These are phyloP conservation scores for Sebastes trivittatus DNA, from an alignment of 2,797 vertebrate genomes.

Conservation along the genomic window DNA sequence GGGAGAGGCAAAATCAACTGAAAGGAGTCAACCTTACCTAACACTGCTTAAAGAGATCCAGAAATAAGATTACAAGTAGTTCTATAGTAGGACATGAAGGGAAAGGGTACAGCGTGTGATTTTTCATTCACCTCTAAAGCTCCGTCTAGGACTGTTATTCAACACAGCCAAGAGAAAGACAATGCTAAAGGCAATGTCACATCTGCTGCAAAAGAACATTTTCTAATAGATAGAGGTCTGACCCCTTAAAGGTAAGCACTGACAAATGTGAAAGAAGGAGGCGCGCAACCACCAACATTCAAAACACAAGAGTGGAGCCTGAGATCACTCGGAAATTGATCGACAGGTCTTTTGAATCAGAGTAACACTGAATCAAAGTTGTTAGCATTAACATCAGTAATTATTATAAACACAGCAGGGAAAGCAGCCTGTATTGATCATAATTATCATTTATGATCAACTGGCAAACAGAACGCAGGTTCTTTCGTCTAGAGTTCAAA, in stretches of 20 bases:
- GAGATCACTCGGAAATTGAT: not conserved
- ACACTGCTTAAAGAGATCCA: conserved; percentile 45
- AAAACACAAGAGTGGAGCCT: not conserved
- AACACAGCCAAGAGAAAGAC: conserved; percentile 35
- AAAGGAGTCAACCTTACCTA: conserved; percentile 49
- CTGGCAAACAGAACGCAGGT: not conserved
- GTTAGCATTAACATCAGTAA: not conserved
- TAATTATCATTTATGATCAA: not conserved
- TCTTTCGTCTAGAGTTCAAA: not conserved
- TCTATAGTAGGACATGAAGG: conserved; percentile 38
- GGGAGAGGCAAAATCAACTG: conserved; percentile 43
- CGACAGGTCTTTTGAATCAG: not conserved
- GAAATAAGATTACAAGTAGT: conserved; percentile 62
- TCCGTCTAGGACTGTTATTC: conserved; percentile 26
- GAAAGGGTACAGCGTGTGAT: not conserved
- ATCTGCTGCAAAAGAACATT: conserved; percentile 8
- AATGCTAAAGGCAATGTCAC: conserved; percentile 38
- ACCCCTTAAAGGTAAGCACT: not conserved
- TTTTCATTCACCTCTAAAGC: conserved; percentile 47
- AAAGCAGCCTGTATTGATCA: not conserved
- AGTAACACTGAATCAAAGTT: not conserved
- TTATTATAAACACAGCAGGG: not conserved
- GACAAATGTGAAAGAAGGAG: not conserved
- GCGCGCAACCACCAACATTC: not conserved
- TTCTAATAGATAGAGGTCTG: conserved; percentile 25